Evolutionary conservation across 2,113 vertebrate species (phyloP), one percentile per base, ranked within the genome.

Genomic region (Serranochromis macrocephalus): DNA sequence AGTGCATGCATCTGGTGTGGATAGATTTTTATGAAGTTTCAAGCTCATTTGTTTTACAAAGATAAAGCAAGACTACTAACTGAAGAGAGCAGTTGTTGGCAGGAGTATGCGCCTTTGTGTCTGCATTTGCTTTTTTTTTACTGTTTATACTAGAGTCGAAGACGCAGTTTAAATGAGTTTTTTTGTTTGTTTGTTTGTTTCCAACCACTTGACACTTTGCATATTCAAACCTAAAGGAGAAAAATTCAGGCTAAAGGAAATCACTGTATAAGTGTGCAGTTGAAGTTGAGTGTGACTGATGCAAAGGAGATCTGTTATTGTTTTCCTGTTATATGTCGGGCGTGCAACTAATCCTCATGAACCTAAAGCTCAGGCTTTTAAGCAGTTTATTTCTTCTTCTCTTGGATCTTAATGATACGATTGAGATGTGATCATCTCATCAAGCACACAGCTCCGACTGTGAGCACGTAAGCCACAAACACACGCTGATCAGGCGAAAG

Each of bases 111-210:
- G 3, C 24, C 42, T 47, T 47, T 73, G 40, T 75, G 38, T 26
- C 3, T 26, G 21, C 14, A 26, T 75, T 29, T 47, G 29, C 9
- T 17, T 75, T 7, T 47, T 47, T 47, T 75, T 14, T 17, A 17
- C 40, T 29, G 24, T 26, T 47, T 26, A 11, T 75, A 47, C 7
- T 47, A 47, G 3, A 75, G 71, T 29, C 14, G 9, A 19, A 47
- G 9, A 47, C 0, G 9, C 8, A 47, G 42, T 29, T 47, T 11
- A 75, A 75, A 47, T 75, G 1, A 71, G 0, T 24, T 16, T 57
- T 49, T 21, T 17, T 54, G n/a, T 55, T 55, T 55, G 6, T 54
- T 21, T 68, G 3, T 71, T 71, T 24, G 19, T 14, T 71, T 40
- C n/a, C 68, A 73, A 17, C 21, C 68, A 17, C 7, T 45, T 29